These are phyloP conservation scores for Heliconius cydno DNA, from an alignment of 2,888 invertebrate genomes.

Conservation along the genomic window DNA sequence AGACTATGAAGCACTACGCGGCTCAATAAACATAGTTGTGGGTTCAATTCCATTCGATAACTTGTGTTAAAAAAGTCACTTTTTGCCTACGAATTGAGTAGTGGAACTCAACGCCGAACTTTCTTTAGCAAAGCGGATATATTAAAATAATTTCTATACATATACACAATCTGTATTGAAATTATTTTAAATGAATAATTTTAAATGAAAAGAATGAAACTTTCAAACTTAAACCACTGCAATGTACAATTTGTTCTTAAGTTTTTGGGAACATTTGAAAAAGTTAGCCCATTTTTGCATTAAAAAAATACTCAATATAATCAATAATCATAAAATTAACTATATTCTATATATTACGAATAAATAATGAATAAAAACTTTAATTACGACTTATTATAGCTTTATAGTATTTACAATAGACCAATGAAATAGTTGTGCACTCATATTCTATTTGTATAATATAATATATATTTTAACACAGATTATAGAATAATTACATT, in stretches of 20 bases:
- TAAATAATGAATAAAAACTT: background rate
- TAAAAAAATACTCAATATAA: background rate
- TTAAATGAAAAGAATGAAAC: too few species aligned
- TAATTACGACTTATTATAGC: background rate
- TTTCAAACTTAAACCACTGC: background rate
- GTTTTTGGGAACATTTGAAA: background rate
- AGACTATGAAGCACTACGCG: too few species aligned
- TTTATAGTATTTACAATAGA: slow-evolving; percentile 4
- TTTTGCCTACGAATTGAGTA: too few species aligned
- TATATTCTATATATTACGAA: background rate
- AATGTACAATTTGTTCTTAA: background rate
- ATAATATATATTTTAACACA: slow-evolving; percentile 9
- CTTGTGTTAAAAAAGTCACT: too few species aligned
- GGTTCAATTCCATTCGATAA: too few species aligned
- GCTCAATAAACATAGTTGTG: too few species aligned
- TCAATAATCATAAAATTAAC: background rate
- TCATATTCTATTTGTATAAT: background rate
- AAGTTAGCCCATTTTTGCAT: background rate
- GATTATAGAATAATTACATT: background rate
- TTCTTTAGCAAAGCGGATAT: too few species aligned
- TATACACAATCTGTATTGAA: too few species aligned
- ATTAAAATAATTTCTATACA: too few species aligned
- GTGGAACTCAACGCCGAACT: too few species aligned
- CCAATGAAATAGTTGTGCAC: slow-evolving; percentile 17
- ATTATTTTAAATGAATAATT: too few species aligned